These are phyloP conservation scores for Lagopus leucura DNA, from an alignment of 2,113 vertebrate species.

Conservation along the genomic window DNA sequence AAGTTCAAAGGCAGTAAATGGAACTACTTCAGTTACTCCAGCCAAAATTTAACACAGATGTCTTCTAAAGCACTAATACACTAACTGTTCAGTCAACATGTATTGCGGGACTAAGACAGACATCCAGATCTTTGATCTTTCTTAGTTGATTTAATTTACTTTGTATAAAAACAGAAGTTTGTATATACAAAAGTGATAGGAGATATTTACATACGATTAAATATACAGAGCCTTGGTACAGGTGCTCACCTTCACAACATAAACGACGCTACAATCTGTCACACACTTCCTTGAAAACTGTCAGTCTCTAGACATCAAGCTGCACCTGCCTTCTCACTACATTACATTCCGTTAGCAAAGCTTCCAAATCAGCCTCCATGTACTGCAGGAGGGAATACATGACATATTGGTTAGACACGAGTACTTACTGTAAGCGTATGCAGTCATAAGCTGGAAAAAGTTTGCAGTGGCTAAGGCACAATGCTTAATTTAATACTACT, in stretches of 20 bases:
- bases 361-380: not conserved
- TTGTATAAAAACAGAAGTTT: conserved; percentile 41
- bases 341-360: not conserved
- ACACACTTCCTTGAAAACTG: not conserved
- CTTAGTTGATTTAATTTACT: conserved; percentile 58
- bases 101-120: conserved; percentile 12
- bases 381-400: not conserved
- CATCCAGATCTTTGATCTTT: conserved; percentile 25
- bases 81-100: not conserved
- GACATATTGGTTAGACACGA: not conserved
- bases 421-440: not conserved
- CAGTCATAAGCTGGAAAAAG: not conserved
- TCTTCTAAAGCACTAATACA: not conserved
- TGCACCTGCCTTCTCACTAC: not conserved
- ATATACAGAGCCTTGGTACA: not conserved
- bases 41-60: conserved; percentile 21
- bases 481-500: not conserved
- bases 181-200: not conserved
- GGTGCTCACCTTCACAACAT: not conserved
- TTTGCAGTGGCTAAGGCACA: not conserved
- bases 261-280: not conserved
- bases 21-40: conserved; percentile 17
- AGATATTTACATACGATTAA: conserved; percentile 51
- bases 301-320: not conserved
- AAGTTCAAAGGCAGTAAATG: conserved; percentile 36